Percentiles rank a stretch among this genome's conserved stretches.
Conservation (phyloP, 1,140 invertebrate species). For the Papilio dardanus region DNA sequence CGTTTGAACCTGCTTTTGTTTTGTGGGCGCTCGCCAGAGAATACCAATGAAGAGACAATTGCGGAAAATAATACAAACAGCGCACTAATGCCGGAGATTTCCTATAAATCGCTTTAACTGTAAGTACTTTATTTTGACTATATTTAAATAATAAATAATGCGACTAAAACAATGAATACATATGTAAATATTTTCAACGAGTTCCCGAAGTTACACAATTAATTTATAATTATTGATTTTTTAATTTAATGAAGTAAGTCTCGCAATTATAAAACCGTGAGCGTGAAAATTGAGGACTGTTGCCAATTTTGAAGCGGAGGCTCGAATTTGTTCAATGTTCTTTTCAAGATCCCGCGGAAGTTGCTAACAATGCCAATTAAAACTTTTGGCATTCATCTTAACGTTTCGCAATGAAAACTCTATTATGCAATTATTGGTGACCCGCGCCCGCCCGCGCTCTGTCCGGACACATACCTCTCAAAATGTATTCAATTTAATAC, state of each 20-base stretch:
- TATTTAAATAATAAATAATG: too few relatives aligned
- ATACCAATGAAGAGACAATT: constrained; percentile 16
- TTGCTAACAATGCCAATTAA: constrained; percentile 43
- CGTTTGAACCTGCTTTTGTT: constrained; percentile 26
- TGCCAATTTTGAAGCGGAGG: constrained; percentile 36
- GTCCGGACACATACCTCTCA: neutral
- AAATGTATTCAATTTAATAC: too few relatives aligned
- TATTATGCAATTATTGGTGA: constrained; percentile 44
- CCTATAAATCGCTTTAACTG: too few relatives aligned
- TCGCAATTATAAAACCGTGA: constrained; percentile 29
- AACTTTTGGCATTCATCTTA: constrained; percentile 40
- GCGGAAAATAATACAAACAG: neutral
- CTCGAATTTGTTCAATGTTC: constrained; percentile 35
- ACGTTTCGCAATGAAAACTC: constrained; percentile 40
- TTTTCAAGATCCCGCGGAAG: constrained; percentile 35
- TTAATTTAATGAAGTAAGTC: constrained; percentile 9
- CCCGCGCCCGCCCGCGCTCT: neutral
- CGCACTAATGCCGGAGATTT: neutral
- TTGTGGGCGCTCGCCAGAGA: constrained; percentile 10
- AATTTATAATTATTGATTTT: constrained; percentile 7
- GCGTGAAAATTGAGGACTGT: constrained; percentile 41
- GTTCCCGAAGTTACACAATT: neutral
- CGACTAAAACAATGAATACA: neutral
- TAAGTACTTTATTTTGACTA: too few relatives aligned
- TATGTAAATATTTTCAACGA: too few relatives aligned